These are phyloP conservation scores for Carabus problematicus DNA, from an alignment of 2,888 invertebrate genomes.

Conservation along the genomic window DNA sequence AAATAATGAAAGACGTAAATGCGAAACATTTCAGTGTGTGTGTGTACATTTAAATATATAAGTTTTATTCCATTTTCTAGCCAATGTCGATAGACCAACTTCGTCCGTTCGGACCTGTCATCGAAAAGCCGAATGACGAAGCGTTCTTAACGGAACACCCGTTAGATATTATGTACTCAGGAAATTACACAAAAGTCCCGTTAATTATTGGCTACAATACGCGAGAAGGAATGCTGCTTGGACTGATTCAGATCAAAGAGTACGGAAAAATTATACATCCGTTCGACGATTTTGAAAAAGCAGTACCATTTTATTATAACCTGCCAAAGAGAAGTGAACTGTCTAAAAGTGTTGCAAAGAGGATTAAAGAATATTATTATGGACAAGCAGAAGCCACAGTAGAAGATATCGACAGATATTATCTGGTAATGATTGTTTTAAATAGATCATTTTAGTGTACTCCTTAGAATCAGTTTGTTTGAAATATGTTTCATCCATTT, in stretches of 20 bases:
- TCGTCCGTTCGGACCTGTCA: slow-evolving; percentile 43
- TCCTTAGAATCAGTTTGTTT: not conserved
- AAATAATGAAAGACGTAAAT: slow-evolving; percentile 44
- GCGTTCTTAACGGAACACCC: slow-evolving; percentile 53
- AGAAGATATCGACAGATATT: slow-evolving; percentile 56
- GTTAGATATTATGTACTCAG: slow-evolving; percentile 50
- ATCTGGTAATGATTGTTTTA: slow-evolving; percentile 45
- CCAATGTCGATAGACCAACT: slow-evolving; percentile 1
- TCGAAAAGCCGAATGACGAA: slow-evolving; percentile 46
- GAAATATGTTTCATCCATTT: not conserved
- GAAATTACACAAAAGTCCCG: slow-evolving; percentile 54
- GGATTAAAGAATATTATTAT: slow-evolving; percentile 59
- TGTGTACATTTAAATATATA: slow-evolving; percentile 30
- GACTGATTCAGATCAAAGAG: slow-evolving; percentile 17
- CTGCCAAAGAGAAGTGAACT: slow-evolving; percentile 50
- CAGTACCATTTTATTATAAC: slow-evolving; percentile 54
- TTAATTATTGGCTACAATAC: slow-evolving; percentile 54
- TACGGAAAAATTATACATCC: slow-evolving; percentile 10
- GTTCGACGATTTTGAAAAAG: slow-evolving; percentile 52
- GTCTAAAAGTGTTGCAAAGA: slow-evolving; percentile 54
- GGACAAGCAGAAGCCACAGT: slow-evolving; percentile 56
- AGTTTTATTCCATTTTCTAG: slow-evolving; percentile 12
- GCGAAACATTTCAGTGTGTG: slow-evolving; percentile 32
- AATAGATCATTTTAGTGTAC: not conserved
- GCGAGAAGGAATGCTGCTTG: slow-evolving; percentile 52